A percentile compares a stretch with the other conserved stretches of the same genome.
phyloP scores from a whole-genome alignment of 2,888 invertebrate species.

The Drosophila demipolita region DNA sequence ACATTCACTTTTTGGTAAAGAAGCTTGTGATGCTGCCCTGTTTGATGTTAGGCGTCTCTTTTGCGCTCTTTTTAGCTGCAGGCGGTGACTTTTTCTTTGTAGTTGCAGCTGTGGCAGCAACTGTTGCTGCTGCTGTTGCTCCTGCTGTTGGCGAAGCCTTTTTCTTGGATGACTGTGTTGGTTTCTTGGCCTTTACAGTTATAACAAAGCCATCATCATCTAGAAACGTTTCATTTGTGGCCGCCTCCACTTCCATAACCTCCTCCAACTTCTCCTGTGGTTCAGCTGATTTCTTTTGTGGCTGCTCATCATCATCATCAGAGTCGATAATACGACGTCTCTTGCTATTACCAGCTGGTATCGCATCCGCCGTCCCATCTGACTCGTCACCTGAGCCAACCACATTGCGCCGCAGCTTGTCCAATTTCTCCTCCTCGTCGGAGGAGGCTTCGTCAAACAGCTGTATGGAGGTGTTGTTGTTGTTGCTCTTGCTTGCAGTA shows the following conservation, averaged over 20 bases:
- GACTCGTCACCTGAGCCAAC: slow-evolving; percentile 67
- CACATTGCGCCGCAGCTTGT: slow-evolving; percentile 75
- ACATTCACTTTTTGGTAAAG: slow-evolving; percentile 80
- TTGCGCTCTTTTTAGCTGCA: slow-evolving; percentile 40
- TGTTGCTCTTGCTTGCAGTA: slow-evolving; percentile 22
- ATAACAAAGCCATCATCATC: slow-evolving; percentile 84
- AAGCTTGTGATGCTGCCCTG: slow-evolving; percentile 83
- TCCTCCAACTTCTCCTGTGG: slow-evolving; percentile 49
- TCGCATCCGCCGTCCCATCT: slow-evolving; percentile 31
- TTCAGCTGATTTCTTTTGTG: slow-evolving; percentile 64
- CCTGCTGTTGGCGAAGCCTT: slow-evolving; percentile 52
- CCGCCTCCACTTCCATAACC: slow-evolving; percentile 30
- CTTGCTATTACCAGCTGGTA: slow-evolving; percentile 51
- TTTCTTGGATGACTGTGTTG: slow-evolving; percentile 44
- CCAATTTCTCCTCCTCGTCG: slow-evolving; percentile 82
- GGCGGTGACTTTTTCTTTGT: slow-evolving; percentile 70
- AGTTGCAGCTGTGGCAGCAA: slow-evolving; percentile 13
- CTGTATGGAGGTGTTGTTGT: slow-evolving; percentile 75
- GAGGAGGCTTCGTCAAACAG: slow-evolving; percentile 79
- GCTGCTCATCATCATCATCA: slow-evolving; percentile 81
- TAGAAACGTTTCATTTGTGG: slow-evolving; percentile 77
- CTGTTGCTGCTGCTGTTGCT: slow-evolving; percentile 15
- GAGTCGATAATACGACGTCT: slow-evolving; percentile 82
- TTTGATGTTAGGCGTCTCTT: slow-evolving; percentile 75
- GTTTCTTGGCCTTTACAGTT: slow-evolving; percentile 76